Evolutionary conservation across 1,140 invertebrate genomes (phyloP).

Genomic region (Bombus vancouverensis): DNA sequence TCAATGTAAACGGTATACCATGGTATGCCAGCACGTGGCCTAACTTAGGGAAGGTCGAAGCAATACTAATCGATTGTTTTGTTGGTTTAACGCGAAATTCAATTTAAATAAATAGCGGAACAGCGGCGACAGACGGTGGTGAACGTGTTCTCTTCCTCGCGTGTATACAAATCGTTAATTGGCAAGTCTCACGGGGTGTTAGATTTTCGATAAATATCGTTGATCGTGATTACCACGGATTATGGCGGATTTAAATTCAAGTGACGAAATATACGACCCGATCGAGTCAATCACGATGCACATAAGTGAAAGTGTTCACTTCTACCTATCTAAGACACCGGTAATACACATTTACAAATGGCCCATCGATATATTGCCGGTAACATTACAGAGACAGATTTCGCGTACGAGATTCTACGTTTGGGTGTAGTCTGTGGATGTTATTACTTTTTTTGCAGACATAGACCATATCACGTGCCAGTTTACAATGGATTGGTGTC

Average conservation of each 20-base stretch:
- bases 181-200: background rate
- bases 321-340: constrained; percentile 18
- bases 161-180: background rate
- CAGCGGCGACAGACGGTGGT: background rate
- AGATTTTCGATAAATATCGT: background rate
- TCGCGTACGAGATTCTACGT: background rate
- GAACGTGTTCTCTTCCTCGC: constrained; percentile 6
- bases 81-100: constrained; percentile 34
- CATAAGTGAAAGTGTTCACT: constrained; percentile 56
- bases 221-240: background rate
- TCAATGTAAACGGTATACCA: background rate
- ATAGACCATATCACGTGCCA: constrained; percentile 17
- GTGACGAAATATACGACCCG: constrained; percentile 35
- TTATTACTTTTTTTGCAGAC: background rate
- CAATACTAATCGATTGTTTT: background rate
- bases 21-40: constrained; percentile 8
- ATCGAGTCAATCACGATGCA: constrained; percentile 7
- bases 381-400: constrained; percentile 16
- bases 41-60: background rate
- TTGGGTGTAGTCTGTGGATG: constrained; percentile 4
- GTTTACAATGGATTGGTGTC: constrained; percentile 42
- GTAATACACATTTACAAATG: constrained; percentile 37
- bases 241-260: constrained; percentile 6
- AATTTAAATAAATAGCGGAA: constrained; percentile 27
- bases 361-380: constrained; percentile 7